Base-by-base conservation (phyloP, 2,888 invertebrate species). In the Pteria penguin region DNA sequence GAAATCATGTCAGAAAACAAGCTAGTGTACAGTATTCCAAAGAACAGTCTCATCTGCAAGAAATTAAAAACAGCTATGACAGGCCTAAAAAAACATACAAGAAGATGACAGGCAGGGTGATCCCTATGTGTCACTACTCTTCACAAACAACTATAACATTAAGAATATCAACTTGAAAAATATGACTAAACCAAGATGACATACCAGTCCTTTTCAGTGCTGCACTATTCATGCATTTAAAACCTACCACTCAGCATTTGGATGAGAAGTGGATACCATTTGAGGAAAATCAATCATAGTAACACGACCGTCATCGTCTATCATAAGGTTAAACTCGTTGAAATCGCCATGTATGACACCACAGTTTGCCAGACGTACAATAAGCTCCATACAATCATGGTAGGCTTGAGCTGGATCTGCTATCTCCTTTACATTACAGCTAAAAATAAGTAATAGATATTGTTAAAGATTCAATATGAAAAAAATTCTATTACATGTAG, bases 281-380 rank as follows among this genome's bases (percentile, higher is more conserved):
- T 99, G 99, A 0, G 99, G 99, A 92, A 99, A 99, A 93, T 99
- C 99, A 79, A 99, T 98, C 83, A 99, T 93, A 0, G 97, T 90
- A 57, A 92, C 78, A 18, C 79, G 96, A 81, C 95, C 95, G 24
- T 95, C 95, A 0, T 96, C 95, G 52, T 95, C 88, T 22, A 94
- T 76, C 96, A 99, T 97, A 79, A 99, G 95, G 92, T 99, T 99
- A 93, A 99, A 99, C 93, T 99, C 99, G 91, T 99, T 99, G 92
- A 98, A 99, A 93, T 99, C 99, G 0, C 98, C 97, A 92, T 99
- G 99, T 86, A 99, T 99, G 2, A 99, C 97, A 0, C 99, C 99
- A 88, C 96, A 95, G 93, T 97, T 96, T 29, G 96, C 99, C 69
- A 99, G 94, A 55, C 95, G 94, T 0, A 98, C 95, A 65, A 99